Conservation (phyloP, 1,140 invertebrate genomes). For the Archegozetes longisetosus region DNA sequence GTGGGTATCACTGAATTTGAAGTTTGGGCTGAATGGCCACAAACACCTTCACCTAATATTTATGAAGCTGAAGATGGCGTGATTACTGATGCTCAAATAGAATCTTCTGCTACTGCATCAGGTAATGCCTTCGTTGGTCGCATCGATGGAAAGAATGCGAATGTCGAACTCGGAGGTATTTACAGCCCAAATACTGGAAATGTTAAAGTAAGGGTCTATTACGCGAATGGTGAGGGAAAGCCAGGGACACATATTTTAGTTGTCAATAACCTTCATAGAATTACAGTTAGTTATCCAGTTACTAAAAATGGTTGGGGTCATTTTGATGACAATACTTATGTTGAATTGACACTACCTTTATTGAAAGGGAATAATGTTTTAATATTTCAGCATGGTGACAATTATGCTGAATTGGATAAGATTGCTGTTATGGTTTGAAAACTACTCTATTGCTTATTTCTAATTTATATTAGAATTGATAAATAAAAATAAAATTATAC, state of each 20-base stretch:
- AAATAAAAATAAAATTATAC: no score
- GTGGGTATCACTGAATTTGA: no score
- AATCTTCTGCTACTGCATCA: not conserved
- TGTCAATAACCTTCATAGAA: not conserved
- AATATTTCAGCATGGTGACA: not conserved
- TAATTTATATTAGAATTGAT: no score
- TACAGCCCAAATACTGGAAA: not conserved
- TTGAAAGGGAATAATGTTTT: not conserved
- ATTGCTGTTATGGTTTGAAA: no score
- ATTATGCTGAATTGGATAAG: not conserved
- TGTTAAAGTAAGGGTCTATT: not conserved
- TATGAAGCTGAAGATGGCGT: not conserved
- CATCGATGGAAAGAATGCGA: not conserved
- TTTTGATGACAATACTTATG: not conserved
- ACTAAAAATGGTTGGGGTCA: not conserved
- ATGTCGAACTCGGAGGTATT: not conserved
- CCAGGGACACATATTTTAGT: not conserved
- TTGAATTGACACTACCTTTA: not conserved
- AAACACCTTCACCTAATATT: no score
- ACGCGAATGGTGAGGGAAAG: not conserved
- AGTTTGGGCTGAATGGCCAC: no score
- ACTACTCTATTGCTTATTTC: no score
- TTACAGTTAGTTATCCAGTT: not conserved
- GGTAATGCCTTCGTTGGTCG: not conserved
- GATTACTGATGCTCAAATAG: not conserved